These are phyloP conservation scores for Formica aserva DNA, from an alignment of 2,888 invertebrate genomes.

Conservation along the genomic window DNA sequence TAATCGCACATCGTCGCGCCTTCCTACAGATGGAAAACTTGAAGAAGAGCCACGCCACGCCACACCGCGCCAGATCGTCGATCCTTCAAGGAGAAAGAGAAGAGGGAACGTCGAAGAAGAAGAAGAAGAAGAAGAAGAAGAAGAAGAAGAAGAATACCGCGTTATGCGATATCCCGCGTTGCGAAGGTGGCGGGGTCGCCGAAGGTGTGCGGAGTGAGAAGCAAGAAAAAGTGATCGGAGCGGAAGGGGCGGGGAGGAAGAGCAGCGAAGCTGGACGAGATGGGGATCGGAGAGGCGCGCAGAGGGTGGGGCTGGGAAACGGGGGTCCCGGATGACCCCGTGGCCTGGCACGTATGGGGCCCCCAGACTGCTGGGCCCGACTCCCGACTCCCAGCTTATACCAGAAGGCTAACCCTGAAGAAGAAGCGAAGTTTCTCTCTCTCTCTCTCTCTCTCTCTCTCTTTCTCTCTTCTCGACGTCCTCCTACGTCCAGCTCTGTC, in stretches of 20 bases:
- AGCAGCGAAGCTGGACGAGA: conserved; percentile 48
- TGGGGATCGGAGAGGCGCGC: conserved; percentile 56
- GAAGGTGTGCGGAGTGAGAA: conserved; percentile 68
- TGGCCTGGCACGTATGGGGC: conserved; percentile 85
- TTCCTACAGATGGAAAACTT: conserved; percentile 44
- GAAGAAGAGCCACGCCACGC: conserved; percentile 43
- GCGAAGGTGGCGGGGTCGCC: conserved; percentile 72
- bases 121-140: conserved; percentile 40
- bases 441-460: conserved; percentile 55
- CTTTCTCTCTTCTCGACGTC: conserved; percentile 44
- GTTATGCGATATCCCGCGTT: conserved; percentile 75
- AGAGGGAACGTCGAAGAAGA: conserved; percentile 40
- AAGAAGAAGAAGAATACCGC: conserved; percentile 63
- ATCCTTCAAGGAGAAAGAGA: conserved; percentile 48
- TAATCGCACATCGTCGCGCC: conserved; percentile 41
- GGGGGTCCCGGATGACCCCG: conserved; percentile 82
- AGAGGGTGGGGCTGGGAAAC: conserved; percentile 74
- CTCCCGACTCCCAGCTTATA: conserved; percentile 81
- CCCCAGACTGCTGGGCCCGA: conserved; percentile 84
- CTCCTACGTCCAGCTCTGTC: conserved; percentile 64
- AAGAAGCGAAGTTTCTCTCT: conserved; percentile 74
- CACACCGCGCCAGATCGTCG: conserved; percentile 41
- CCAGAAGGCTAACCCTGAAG: conserved; percentile 82
- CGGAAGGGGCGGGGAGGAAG: background rate
- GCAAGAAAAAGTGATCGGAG: conserved; percentile 66